These are phyloP conservation scores for Cacatua alba DNA, from an alignment of 2,113 vertebrate species.

Conservation along the genomic window DNA sequence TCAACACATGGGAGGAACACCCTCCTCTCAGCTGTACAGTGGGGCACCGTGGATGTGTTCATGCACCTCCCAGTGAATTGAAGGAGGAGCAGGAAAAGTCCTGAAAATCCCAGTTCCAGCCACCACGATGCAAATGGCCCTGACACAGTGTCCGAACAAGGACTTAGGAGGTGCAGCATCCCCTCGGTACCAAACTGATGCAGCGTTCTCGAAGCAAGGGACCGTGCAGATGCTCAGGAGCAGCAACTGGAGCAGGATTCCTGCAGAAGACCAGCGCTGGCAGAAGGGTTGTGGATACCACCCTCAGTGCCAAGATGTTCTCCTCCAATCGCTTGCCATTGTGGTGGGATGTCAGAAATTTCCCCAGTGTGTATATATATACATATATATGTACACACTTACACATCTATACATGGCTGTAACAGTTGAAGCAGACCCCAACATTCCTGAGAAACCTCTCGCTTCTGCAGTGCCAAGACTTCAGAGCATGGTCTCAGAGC, in stretches of 20 bases:
- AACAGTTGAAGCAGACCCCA: neutral
- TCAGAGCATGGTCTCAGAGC: conserved; percentile 9
- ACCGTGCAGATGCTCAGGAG: neutral
- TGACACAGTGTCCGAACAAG: neutral
- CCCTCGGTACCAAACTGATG: neutral
- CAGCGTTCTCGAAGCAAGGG: neutral
- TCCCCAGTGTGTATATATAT: neutral
- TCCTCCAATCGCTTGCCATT: neutral
- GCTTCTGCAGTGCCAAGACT: conserved; percentile 13
- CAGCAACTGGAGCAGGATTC: neutral
- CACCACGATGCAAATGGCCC: neutral
- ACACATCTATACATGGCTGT: conserved; percentile 7
- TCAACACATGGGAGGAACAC: neutral
- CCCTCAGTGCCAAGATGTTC: neutral
- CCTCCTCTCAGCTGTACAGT: neutral
- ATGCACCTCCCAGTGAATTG: neutral
- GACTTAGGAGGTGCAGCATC: neutral
- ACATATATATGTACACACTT: neutral
- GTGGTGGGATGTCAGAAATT: neutral
- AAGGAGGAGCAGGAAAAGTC: neutral
- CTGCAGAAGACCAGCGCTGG: neutral
- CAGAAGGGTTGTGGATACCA: neutral
- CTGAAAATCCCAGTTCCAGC: neutral
- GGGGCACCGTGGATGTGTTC: neutral
- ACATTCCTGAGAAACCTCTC: conserved; percentile 46